Base-by-base conservation (phyloP, 2,113 vertebrate genomes). In the Dasyurus viverrinus region DNA sequence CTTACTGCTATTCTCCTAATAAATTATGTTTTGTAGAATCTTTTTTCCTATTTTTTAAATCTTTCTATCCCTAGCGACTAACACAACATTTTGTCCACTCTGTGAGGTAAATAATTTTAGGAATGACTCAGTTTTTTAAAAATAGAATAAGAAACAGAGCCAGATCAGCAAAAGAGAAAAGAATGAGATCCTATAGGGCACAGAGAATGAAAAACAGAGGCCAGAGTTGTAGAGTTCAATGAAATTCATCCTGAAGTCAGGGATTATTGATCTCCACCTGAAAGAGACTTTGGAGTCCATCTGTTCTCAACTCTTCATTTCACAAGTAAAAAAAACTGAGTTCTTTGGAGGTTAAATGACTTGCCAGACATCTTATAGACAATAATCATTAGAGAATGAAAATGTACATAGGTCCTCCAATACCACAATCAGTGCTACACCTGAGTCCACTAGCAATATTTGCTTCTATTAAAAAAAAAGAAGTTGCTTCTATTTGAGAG, bases 331-430 rank as follows among this genome's bases (percentile, higher is more conserved):
- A 92, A 42, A 23, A 50, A 90, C 90, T 92, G 68, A 26, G 50
- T 30, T 46, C 89, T 95, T 2, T 50, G 46, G 89, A 97, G 94
- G 92, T 42, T 54, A 84, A 42, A 4, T 92, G 53, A 89, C 48
- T 93, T 94, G 53, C 9, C 26, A 89, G 4, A 96, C 93, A 93
- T 94, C 46, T 7, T 0, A 2, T 53, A 23, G 19, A 24, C 76
- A 93, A 9, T n/a, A 93, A 93, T 42, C 76, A 55, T 52, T 54
- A 2, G 42, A 14, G 76, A 4, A 92, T 53, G 36, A 95, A 93
- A 46, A 60, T 36, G 90, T 42, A 7, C 9, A 25, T 53, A 0
- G 46, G 27, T 93, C 8, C 90, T 27, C 48, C 47, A 50, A 6
- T 12, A 11, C 68, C 76, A 91, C 9, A 94, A 26, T 27, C 12